Evolutionary conservation across 1,140 invertebrate species (phyloP).

Genomic region (Odontomachus brunneus): DNA sequence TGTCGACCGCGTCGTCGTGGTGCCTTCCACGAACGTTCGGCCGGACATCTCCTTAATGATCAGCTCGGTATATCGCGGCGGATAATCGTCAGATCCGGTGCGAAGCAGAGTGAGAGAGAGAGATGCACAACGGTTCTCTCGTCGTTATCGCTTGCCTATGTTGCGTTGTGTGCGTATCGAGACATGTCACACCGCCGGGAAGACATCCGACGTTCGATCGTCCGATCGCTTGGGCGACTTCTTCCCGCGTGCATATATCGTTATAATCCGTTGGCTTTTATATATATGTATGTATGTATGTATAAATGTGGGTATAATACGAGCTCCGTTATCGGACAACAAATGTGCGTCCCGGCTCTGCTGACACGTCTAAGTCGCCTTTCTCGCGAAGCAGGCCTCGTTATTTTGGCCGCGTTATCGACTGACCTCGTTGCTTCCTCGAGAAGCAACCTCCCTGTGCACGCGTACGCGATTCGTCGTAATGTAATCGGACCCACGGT

Average conservation of each 20-base stretch:
- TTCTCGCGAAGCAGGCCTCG: slow-evolving; percentile 39
- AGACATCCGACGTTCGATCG: no score
- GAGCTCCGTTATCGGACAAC: slow-evolving; percentile 44
- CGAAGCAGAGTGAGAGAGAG: slow-evolving; percentile 48
- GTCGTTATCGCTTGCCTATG: slow-evolving; percentile 58
- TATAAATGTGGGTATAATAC: no score
- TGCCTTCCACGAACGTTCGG: slow-evolving; percentile 73
- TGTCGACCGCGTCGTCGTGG: background rate
- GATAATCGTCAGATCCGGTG: slow-evolving; percentile 81
- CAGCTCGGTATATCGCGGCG: slow-evolving; percentile 76
- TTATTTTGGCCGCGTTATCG: slow-evolving; percentile 48
- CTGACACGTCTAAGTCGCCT: slow-evolving; percentile 33
- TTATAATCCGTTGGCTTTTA: slow-evolving; percentile 16
- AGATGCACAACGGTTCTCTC: slow-evolving; percentile 42
- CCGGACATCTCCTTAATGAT: slow-evolving; percentile 76
- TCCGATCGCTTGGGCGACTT: slow-evolving; percentile 5
- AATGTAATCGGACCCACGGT: slow-evolving; percentile 49
- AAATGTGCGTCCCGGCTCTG: slow-evolving; percentile 38
- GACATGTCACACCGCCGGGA: background rate
- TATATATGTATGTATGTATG: no score
- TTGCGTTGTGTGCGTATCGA: slow-evolving; percentile 28
- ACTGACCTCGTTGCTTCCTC: slow-evolving; percentile 6
- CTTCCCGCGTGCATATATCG: slow-evolving; percentile 26
- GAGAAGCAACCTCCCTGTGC: slow-evolving; percentile 3
- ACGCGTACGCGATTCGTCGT: slow-evolving; percentile 29